Base-by-base conservation (phyloP, 2,113 vertebrate species). In the Canis aureus region DNA sequence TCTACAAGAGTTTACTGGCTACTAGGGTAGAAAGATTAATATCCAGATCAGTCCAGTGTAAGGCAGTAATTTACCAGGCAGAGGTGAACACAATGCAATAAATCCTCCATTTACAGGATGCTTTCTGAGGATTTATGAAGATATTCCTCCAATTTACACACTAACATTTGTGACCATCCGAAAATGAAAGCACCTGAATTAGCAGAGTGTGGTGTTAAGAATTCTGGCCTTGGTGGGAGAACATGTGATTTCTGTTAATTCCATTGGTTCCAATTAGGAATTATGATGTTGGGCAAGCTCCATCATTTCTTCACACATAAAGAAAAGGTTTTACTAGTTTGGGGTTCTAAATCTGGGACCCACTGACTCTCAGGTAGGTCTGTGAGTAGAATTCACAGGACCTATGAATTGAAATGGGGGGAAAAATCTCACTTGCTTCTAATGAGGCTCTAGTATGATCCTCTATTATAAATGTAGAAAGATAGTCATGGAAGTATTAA, bases 61-160 rank as follows among this genome's bases (percentile, higher is more conserved):
- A 71, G 64, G 4, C 29, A 60, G 32, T 91, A 59, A 96, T 93
- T 94, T 90, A 97, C 11, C 51, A 88, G 93, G 64, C n/a, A 86
- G 49, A 96, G 20, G 35, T 85, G 57, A 95, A 5, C 2, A 32
- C 53, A 43, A 1, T 32, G 19, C 59, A 79, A 93, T 71, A 91
- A 95, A 96, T 95, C 59, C 1, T 38, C 29, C 25, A 93, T 53
- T 95, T 93, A 53, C 8, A 84, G 22, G 29, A 74, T 94, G 17
- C 16, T 95, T 95, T 76, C 64, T 84, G 29, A 84, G 35, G 8
- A 91, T 89, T 91, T 96, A 88, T 96, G 57, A 95, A 88, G 7
- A 67, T 84, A 20, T 81, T 66, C 13, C 8, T 89, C 57, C 35
- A 93, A n/a, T 60, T 84, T 57, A 55, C 29, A 83, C 55, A 73